phyloP scores from a whole-genome alignment of 1,140 invertebrate species.

The Drosophila nannoptera region DNA sequence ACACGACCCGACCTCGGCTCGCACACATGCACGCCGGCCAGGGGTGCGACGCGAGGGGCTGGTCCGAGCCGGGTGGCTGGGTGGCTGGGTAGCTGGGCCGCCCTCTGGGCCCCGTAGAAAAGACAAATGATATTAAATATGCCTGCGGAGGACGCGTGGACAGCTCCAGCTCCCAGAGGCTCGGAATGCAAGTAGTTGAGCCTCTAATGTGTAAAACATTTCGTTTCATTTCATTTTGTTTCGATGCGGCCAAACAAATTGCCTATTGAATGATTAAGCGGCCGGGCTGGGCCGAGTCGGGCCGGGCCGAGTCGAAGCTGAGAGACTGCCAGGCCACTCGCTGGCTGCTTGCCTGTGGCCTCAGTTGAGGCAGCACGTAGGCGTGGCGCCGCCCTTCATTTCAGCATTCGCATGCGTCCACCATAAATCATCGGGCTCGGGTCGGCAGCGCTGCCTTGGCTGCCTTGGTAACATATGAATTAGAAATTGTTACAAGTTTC shows the following conservation, averaged over 20 bases:
- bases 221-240: conserved; percentile 68
- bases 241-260: conserved; percentile 61
- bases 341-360: not conserved
- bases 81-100: conserved; percentile 22
- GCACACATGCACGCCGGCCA: conserved; percentile 7
- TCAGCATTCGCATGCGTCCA: conserved; percentile 61
- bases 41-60: not conserved
- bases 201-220: conserved; percentile 70
- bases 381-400: conserved; percentile 46
- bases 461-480: conserved; percentile 68
- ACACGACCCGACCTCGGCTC: conserved; percentile 27
- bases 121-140: conserved; percentile 78
- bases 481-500: conserved; percentile 69
- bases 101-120: conserved; percentile 66
- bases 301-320: conserved; percentile 3
- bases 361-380: not conserved
- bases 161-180: not conserved
- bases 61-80: not conserved
- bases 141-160: conserved; percentile 41
- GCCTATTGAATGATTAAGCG: conserved; percentile 76
- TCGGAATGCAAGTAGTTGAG: conserved; percentile 31
- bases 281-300: conserved; percentile 10
- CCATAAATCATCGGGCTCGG: conserved; percentile 67
- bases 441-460: not conserved
- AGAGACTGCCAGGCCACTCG: conserved; percentile 20